Conservation (phyloP, 2,797 vertebrate species). For the Pelobates cultripes region DNA sequence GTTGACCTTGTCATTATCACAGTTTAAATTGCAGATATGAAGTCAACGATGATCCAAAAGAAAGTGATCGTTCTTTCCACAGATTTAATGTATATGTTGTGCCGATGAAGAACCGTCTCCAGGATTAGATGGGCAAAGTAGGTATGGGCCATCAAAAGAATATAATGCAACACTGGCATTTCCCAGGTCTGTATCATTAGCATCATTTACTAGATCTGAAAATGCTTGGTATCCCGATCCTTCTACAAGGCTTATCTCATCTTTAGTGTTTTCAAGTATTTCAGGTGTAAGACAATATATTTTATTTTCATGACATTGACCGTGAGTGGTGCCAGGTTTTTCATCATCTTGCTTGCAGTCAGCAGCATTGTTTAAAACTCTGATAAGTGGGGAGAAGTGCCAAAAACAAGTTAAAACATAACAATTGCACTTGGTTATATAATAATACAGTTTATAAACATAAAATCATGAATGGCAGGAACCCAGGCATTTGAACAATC, state of each 20-base stretch:
- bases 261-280: not conserved
- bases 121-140: not conserved
- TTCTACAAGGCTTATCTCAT: not conserved
- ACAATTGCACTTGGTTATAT: too few species aligned
- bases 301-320: not conserved
- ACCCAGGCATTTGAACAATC: too few species aligned
- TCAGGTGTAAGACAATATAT: not conserved
- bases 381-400: not conserved
- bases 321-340: not conserved
- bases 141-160: slow-evolving; percentile 21
- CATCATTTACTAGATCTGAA: not conserved
- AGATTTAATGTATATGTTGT: not conserved
- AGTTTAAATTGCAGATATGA: too few species aligned
- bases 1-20: too few species aligned
- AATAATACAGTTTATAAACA: too few species aligned
- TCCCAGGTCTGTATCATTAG: not conserved
- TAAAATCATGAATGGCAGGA: too few species aligned
- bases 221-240: slow-evolving; percentile 3
- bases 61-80: too few species aligned
- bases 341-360: not conserved
- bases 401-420: not conserved
- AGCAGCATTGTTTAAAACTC: not conserved
- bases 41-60: too few species aligned
- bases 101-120: not conserved
- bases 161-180: not conserved